A percentile compares a stretch with the other conserved stretches of the same genome.
Conservation (phyloP, 2,797 vertebrate genomes). For the Phalloptychus januarius region DNA sequence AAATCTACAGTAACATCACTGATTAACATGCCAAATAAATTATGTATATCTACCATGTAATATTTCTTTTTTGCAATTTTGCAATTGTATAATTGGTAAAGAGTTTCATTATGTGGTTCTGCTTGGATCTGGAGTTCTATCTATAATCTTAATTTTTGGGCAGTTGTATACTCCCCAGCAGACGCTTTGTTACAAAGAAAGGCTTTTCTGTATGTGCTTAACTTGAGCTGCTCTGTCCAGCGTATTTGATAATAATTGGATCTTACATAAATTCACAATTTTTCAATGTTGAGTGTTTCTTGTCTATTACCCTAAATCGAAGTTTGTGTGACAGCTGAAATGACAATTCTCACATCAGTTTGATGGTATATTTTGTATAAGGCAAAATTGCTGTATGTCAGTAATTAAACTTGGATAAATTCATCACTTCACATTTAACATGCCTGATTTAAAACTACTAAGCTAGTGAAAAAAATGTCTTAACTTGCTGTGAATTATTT, state of each 20-base stretch:
- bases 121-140: slow-evolving; percentile 8
- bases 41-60: slow-evolving; percentile 8
- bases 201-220: too few species aligned
- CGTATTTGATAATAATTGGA: too few species aligned
- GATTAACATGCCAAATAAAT: slow-evolving; percentile 26
- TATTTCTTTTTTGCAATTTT: background rate
- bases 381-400: background rate
- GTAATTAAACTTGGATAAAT: background rate
- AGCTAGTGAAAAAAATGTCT: background rate
- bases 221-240: too few species aligned
- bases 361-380: too few species aligned
- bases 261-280: too few species aligned
- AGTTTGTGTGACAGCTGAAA: too few species aligned
- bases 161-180: background rate
- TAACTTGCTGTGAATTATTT: background rate
- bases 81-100: slow-evolving; percentile 1
- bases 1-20: slow-evolving; percentile 15
- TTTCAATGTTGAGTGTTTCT: too few species aligned
- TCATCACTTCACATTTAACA: background rate
- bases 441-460: background rate
- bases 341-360: too few species aligned
- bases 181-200: too few species aligned
- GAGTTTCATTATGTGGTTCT: slow-evolving; percentile 5
- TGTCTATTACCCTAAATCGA: too few species aligned
- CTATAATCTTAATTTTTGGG: background rate